phyloP scores from a whole-genome alignment of 1,140 invertebrate genomes.

The Apis dorsata region DNA sequence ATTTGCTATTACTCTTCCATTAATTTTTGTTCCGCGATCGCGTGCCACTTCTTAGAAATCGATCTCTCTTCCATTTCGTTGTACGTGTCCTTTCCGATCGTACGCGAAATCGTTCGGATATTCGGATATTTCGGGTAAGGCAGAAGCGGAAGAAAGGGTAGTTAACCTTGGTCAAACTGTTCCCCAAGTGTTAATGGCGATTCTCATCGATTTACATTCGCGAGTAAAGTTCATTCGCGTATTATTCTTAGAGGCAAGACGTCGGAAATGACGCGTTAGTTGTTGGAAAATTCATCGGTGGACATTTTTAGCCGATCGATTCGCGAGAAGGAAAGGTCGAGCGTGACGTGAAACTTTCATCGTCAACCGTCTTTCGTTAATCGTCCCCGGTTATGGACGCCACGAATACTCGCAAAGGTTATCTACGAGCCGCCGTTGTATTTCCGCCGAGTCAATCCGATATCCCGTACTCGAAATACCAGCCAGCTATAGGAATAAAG shows the following conservation, averaged over 20 bases:
- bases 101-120: too few species aligned
- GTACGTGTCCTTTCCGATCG: too few species aligned
- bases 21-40: not conserved
- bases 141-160: fast-evolving
- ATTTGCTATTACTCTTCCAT: not conserved
- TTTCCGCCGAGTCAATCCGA: not conserved
- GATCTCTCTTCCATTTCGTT: too few species aligned
- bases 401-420: slow-evolving; percentile 13
- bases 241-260: not conserved
- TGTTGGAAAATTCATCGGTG: too few species aligned
- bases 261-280: not conserved
- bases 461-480: not conserved
- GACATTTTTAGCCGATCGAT: not conserved
- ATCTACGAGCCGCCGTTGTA: too few species aligned
- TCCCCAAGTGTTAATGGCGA: not conserved
- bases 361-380: not conserved
- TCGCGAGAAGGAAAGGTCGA: not conserved
- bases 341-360: not conserved
- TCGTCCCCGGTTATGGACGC: not conserved
- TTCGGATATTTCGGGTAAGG: too few species aligned
- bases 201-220: not conserved
- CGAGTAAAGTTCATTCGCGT: not conserved
- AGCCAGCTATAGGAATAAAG: not conserved
- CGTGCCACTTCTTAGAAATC: too few species aligned
- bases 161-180: not conserved